Evolutionary conservation across 2,888 invertebrate species (phyloP), one percentile per base, ranked within the genome.

Genomic region (Automeris io): DNA sequence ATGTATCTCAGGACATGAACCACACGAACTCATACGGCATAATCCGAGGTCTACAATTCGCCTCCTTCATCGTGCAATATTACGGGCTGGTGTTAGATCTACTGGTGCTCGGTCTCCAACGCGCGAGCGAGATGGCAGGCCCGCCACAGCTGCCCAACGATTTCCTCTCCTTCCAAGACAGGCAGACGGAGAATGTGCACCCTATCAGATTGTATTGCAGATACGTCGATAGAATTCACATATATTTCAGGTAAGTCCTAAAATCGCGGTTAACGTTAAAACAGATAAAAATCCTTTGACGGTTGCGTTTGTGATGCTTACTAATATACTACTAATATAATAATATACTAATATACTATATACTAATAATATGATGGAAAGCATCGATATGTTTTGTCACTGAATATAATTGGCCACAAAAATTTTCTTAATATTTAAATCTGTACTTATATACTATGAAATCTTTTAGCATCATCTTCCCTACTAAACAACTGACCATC

Each of bases 1-100:
- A 23, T 13, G 11, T 1, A 13, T 16, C 9, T 24, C 65, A 92
- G 91, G 99, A 99, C 72, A 99, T 99, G 99, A 99, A 99, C 81
- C 99, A 99, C 78, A 99, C 98, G 0, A 99, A 99, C 91, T 98
- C 98, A 58, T 99, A 99, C 73, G 99, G 99, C 34, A 97, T 98
- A 42, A 97, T 98, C 60, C 90, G 99, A 35, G 99, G 99, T n/a
- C 88, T 99, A 9, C 99, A 99, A 77, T 99, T 99, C 86, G 97
- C 99, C 0, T 99, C 99, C 0, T 99, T 99, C 80, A 95, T 99
- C 49, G 98, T 98, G 0, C 98, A 99, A 80, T 99, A 98, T 87
- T 99, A 99, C 70, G 99, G 99, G 0, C 87, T 99, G 8, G 98
- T 99, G 0, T 83, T 99, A 62, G 99, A 99, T 85, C 77, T 99